Evolutionary conservation across 2,888 invertebrate species (phyloP).

Genomic region (Agrotis ipsilon): DNA sequence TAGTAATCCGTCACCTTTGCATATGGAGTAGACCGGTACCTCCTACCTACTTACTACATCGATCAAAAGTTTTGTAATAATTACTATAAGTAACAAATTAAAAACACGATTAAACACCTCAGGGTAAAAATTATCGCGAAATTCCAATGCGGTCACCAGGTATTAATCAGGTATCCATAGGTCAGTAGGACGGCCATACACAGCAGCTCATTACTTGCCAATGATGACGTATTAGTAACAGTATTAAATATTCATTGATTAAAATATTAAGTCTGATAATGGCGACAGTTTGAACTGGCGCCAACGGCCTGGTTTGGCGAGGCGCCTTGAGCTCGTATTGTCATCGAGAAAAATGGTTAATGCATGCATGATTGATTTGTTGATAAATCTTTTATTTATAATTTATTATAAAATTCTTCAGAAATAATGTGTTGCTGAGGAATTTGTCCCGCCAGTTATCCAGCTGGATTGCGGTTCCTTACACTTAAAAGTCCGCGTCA

Average conservation of each 20-base stretch:
- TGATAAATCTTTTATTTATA: no score
- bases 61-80: background rate
- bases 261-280: constrained; percentile 1
- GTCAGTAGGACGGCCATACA: constrained; percentile 34
- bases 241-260: constrained; percentile 22
- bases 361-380: background rate
- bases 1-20: background rate
- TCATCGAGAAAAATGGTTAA: background rate
- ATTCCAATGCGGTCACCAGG: constrained; percentile 11
- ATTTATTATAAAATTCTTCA: no score
- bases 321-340: constrained; percentile 13
- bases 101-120: background rate
- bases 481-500: no score
- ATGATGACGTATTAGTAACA: constrained; percentile 21
- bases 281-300: constrained; percentile 17
- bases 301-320: background rate
- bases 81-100: background rate
- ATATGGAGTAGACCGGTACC: no score
- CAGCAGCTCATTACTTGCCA: background rate
- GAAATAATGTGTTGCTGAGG: no score
- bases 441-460: no score
- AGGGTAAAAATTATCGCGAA: background rate
- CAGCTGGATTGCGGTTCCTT: no score
- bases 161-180: constrained; percentile 13
- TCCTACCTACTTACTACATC: background rate